phyloP scores from a whole-genome alignment of 2,113 vertebrate species.

The Bubalus kerabau region DNA sequence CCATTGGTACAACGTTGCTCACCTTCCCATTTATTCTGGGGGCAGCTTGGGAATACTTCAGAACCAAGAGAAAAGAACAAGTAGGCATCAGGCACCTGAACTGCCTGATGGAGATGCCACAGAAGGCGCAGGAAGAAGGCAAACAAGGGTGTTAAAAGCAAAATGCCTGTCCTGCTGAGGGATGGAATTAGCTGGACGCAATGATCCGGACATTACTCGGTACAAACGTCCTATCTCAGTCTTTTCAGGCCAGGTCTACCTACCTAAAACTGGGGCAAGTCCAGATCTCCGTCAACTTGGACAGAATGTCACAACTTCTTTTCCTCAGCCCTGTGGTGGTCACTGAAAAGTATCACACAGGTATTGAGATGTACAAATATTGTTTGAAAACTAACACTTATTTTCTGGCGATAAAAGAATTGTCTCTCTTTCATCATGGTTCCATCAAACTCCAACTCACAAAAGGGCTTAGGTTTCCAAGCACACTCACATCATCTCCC shows the following conservation, averaged over 20 bases:
- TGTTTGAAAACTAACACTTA: conserved; percentile 48
- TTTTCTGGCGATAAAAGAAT: conserved; percentile 48
- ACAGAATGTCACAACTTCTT: neutral
- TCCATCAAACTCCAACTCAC: conserved; percentile 15
- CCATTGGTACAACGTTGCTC: neutral
- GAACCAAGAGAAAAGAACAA: neutral
- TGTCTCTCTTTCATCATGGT: conserved; percentile 42
- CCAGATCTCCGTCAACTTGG: neutral
- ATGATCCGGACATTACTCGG: neutral
- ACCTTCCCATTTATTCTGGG: neutral
- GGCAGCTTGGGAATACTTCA: neutral
- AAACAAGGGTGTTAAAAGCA: neutral
- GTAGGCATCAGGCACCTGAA: neutral
- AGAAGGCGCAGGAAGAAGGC: neutral
- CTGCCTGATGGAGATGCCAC: neutral
- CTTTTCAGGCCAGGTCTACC: neutral
- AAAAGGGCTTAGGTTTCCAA: neutral
- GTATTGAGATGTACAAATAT: neutral
- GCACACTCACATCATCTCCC: neutral
- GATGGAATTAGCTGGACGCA: neutral
- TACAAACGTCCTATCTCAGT: neutral
- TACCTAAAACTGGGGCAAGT: neutral
- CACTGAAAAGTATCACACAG: neutral
- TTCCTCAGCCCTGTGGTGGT: neutral
- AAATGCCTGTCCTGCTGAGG: neutral